phyloP scores from a whole-genome alignment of 1,140 invertebrate species.

The Pteromalus puparum region DNA sequence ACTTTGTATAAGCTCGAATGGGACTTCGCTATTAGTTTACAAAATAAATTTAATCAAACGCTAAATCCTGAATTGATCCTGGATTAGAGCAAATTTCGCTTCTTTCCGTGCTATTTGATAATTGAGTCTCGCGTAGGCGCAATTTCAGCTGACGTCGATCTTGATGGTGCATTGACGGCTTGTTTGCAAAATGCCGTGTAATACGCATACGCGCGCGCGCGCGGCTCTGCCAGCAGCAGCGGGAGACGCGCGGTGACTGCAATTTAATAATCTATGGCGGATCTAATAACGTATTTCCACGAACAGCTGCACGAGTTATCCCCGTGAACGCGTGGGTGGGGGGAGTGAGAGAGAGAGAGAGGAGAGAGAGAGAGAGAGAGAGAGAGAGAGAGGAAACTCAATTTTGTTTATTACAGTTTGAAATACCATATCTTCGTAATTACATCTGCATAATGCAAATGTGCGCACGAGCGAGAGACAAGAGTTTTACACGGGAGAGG shows the following conservation, averaged over 20 bases:
- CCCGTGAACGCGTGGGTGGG: background rate
- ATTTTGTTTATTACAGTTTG: conserved; percentile 8
- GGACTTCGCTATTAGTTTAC: too few relatives aligned
- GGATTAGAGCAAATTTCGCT: background rate
- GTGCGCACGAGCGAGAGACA: background rate
- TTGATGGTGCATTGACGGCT: background rate
- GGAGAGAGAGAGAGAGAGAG: background rate
- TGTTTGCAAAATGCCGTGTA: conserved; percentile 1
- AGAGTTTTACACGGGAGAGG: background rate
- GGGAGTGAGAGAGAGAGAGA: background rate
- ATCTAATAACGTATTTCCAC: conserved; percentile 7
- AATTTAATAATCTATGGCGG: conserved; percentile 20
- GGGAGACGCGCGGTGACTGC: background rate
- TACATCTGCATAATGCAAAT: conserved; percentile 26
- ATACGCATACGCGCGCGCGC: background rate
- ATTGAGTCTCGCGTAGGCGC: background rate
- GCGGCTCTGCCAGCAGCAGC: background rate
- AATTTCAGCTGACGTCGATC: background rate
- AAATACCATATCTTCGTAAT: conserved; percentile 14
- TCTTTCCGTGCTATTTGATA: background rate
- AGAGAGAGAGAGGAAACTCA: background rate
- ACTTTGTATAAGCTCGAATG: too few relatives aligned
- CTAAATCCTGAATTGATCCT: too few relatives aligned
- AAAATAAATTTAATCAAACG: too few relatives aligned
- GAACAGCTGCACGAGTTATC: background rate